Evolutionary conservation across 2,797 vertebrate genomes (phyloP).

Genomic region (Myotis vivesi): DNA sequence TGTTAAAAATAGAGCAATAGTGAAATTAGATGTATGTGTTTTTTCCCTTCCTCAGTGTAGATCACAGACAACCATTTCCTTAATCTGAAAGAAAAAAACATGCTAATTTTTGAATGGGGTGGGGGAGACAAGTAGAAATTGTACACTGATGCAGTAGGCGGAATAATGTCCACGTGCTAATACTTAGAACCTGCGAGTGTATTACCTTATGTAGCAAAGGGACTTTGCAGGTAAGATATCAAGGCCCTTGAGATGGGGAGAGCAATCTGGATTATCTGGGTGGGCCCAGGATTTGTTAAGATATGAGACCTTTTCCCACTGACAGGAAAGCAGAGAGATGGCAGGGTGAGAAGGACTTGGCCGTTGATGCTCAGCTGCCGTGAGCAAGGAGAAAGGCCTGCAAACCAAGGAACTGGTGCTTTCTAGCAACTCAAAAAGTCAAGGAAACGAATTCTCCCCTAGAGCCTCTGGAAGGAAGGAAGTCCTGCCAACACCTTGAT

Average conservation of each 20-base stretch:
- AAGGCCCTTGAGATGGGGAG: not conserved
- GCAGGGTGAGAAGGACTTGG: rapidly evolving
- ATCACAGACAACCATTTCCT: not conserved
- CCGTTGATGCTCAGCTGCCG: rapidly evolving
- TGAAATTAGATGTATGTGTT: not conserved
- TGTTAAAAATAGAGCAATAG: not conserved
- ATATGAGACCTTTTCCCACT: not conserved
- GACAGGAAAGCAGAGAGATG: not conserved
- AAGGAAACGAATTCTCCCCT: not conserved
- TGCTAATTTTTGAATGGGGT: not conserved
- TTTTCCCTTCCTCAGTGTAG: not conserved
- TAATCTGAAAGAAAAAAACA: not conserved
- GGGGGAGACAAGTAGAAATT: not conserved
- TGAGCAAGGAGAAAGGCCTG: not conserved
- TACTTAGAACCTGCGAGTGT: not conserved
- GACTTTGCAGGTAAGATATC: not conserved
- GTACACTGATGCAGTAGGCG: rapidly evolving
- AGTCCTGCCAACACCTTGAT: too few species aligned
- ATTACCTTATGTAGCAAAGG: not conserved
- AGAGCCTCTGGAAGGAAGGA: rapidly evolving
- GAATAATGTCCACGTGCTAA: not conserved
- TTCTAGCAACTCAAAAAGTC: not conserved
- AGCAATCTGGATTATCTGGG: not conserved
- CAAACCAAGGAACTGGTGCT: too few species aligned
- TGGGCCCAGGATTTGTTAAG: not conserved